These are phyloP conservation scores for Siderastrea radians DNA, from an alignment of 92 coral and sea anemone genomes.

Conservation along the genomic window DNA sequence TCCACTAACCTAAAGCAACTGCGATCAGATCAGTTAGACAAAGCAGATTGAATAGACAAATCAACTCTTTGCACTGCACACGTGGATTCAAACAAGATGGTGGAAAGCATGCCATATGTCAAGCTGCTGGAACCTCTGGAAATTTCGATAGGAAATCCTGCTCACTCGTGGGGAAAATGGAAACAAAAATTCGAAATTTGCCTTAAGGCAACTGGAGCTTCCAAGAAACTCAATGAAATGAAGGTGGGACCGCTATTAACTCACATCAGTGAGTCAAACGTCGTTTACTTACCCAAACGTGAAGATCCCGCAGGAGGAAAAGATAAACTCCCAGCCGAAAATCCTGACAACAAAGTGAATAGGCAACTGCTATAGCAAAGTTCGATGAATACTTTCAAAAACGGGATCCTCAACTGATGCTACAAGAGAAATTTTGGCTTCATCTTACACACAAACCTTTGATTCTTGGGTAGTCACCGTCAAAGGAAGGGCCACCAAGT, in stretches of 20 bases:
- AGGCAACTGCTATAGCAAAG: conserved; percentile 55
- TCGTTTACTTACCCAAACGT: conserved; percentile 31
- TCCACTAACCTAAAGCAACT: background rate
- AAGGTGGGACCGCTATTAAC: conserved; percentile 34
- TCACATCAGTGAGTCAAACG: conserved; percentile 48
- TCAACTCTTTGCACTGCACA: background rate
- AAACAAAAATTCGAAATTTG: conserved; percentile 52
- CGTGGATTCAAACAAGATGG: conserved; percentile 16
- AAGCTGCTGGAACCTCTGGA: background rate
- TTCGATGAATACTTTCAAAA: conserved; percentile 59
- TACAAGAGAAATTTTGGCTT: conserved; percentile 48
- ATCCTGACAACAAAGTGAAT: conserved; percentile 12
- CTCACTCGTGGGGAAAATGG: conserved; percentile 59
- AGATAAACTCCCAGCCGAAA: conserved; percentile 54
- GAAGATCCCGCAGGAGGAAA: conserved; percentile 45
- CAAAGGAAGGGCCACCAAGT: conserved; percentile 68
- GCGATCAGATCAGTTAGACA: background rate
- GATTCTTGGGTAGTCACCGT: conserved; percentile 69
- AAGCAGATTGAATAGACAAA: background rate
- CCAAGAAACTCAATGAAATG: conserved; percentile 23
- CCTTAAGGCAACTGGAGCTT: conserved; percentile 38
- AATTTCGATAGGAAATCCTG: conserved; percentile 43
- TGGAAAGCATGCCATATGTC: background rate
- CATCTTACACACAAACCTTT: conserved; percentile 65
- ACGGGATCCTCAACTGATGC: conserved; percentile 53